Evolutionary conservation across 2,888 invertebrate genomes (phyloP), one percentile per base, ranked within the genome.

Genomic region (Cremastinae sp.): DNA sequence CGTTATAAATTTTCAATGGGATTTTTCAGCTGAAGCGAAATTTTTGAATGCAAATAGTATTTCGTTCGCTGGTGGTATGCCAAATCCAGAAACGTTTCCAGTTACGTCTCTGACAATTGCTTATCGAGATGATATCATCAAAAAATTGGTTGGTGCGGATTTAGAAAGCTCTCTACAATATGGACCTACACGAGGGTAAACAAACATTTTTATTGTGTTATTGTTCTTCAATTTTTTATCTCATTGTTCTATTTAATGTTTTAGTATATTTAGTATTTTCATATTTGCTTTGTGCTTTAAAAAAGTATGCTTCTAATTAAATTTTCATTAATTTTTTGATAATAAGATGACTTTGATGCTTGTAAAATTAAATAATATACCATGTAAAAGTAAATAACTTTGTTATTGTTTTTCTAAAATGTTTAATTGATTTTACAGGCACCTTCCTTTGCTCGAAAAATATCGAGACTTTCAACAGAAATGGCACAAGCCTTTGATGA

Each of bases 151-250:
- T 28, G 93, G 92, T 0, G 85, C 89, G n/a, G 92, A 93, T 43
- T 87, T 96, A 73, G 91, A 91, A 0, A 90, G 91, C 0, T 94
- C 94, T 0, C 89, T 96, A 70, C 96, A 96, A 85, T 96, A 96
- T 83, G 92, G 94, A 75, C 93, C 95, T 0, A 93, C 95, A 0
- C 92, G 93, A 82, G 96, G 96, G 94, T 94, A 86, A 81, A 73
- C 59, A 28, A 59, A 9, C 22, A 47, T 20, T 36, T 45, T 49
- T 36, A 7, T 45, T 53, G 4, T 43, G 16, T 38, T 22, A 8
- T 16, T n/a, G n/a, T n/a, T n/a, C n/a, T 36, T 28, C 10, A 12
- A 58, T 45, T 0, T 12, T 18, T 9, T 7, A 53, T 61, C 34
- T 43, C 9, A 56, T 22, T 22, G n/a, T n/a, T n/a, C n/a, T n/a